A percentile compares a stretch with the other conserved stretches of the same genome.
Conservation (phyloP, 2,797 vertebrate species). For the Acropternis orthonyx region DNA sequence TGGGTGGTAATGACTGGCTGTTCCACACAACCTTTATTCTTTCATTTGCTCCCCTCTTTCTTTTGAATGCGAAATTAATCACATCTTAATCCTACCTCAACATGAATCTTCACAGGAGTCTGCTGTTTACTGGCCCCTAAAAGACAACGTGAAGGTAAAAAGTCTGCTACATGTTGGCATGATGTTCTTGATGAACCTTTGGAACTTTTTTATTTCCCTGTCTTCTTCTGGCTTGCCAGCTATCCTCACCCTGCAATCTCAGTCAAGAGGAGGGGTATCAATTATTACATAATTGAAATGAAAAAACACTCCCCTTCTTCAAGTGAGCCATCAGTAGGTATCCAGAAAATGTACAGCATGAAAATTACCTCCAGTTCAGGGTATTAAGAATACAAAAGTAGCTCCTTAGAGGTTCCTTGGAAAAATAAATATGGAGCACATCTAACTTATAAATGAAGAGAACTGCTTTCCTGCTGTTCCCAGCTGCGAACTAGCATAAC, state of each 20-base stretch:
- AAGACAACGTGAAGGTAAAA: not conserved
- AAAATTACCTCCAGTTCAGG: not conserved
- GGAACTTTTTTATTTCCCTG: not conserved
- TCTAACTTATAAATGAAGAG: not conserved
- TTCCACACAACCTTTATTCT: not conserved
- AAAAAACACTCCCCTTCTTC: constrained; percentile 3
- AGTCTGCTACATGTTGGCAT: not conserved
- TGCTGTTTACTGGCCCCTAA: not conserved
- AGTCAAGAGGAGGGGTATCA: not conserved
- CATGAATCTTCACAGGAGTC: not conserved
- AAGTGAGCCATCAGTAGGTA: constrained; percentile 12
- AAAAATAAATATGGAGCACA: not conserved
- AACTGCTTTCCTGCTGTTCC: not conserved
- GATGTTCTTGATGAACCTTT: not conserved
- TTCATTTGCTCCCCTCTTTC: not conserved
- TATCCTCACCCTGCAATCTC: not conserved
- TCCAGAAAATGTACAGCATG: not conserved
- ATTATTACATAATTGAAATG: not conserved
- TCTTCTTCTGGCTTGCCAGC: not conserved
- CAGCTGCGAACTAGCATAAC: not conserved
- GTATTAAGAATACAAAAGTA: not conserved
- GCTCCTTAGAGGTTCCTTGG: not conserved
- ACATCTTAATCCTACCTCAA: not conserved
- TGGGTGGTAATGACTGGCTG: not conserved
- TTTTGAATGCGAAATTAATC: not conserved